Evolutionary conservation across 2,797 vertebrate species (phyloP).

Genomic region (Lutjanus campechanus): DNA sequence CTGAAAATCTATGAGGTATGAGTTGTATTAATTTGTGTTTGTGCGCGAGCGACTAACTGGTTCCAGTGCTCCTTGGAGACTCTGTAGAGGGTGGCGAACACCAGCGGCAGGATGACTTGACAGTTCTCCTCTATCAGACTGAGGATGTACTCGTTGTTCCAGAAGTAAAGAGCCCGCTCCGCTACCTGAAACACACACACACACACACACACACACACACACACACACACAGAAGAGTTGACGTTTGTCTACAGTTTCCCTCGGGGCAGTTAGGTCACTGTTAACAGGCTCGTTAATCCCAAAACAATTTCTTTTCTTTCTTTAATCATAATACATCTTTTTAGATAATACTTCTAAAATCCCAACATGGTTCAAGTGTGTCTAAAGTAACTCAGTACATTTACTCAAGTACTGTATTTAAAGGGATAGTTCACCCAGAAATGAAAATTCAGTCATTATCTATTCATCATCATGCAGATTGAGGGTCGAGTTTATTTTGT

Average conservation of each 20-base stretch:
- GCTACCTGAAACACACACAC: slow-evolving; percentile 86
- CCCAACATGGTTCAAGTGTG: background rate
- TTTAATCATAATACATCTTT: no score
- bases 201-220: slow-evolving; percentile 25
- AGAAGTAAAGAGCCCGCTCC: slow-evolving; percentile 96
- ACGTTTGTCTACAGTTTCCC: background rate
- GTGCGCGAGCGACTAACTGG: slow-evolving; percentile 86
- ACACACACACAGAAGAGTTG: slow-evolving; percentile 36
- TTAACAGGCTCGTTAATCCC: background rate
- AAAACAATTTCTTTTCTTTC: background rate
- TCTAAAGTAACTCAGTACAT: no score
- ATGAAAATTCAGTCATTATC: no score
- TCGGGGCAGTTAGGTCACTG: background rate
- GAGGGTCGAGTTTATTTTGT: no score
- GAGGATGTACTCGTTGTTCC: slow-evolving; percentile 97
- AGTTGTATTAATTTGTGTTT: background rate
- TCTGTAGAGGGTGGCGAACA: slow-evolving; percentile 94
- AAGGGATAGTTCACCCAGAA: no score
- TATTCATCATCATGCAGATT: no score
- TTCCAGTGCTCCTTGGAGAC: slow-evolving; percentile 98
- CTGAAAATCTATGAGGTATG: background rate
- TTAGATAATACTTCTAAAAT: no score
- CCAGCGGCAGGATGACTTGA: slow-evolving; percentile 93
- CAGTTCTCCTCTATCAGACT: slow-evolving; percentile 97
- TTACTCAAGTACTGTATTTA: no score